Evolutionary conservation across 1,140 invertebrate genomes (phyloP).

Genomic region (Leptinotarsa undecemlineata): DNA sequence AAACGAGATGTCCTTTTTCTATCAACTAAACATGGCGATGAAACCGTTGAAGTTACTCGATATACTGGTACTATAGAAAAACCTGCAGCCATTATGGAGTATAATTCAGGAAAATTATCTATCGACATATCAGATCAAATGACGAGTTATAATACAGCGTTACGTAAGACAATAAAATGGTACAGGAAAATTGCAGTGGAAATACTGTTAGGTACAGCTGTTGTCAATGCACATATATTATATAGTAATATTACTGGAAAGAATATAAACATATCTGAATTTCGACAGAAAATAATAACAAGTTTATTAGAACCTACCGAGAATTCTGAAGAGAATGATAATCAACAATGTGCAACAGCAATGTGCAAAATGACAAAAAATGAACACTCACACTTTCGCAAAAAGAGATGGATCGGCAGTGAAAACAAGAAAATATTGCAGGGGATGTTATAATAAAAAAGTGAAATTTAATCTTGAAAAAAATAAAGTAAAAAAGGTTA

Average conservation of each 20-base stretch:
- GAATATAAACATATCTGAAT: conserved; percentile 29
- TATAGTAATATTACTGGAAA: conserved; percentile 31
- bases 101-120: conserved; percentile 4
- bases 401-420: no score
- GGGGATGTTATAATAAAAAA: no score
- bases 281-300: conserved; percentile 12
- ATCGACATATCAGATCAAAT: conserved; percentile 35
- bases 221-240: conserved; percentile 44
- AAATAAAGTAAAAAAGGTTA: no score
- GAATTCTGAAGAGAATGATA: no score
- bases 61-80: not conserved
- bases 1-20: conserved; percentile 42
- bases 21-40: conserved; percentile 38
- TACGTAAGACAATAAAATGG: conserved; percentile 51
- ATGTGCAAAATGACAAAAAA: no score
- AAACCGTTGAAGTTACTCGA: conserved; percentile 25
- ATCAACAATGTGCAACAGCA: no score
- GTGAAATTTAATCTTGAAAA: no score
- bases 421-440: no score
- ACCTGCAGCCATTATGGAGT: not conserved
- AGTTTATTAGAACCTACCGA: not conserved
- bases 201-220: conserved; percentile 45
- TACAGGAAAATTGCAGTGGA: conserved; percentile 50
- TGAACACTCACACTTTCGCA: no score
- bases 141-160: conserved; percentile 47